Base-by-base conservation (phyloP, 2,888 invertebrate genomes). In the Patella ulyssiponensis region DNA sequence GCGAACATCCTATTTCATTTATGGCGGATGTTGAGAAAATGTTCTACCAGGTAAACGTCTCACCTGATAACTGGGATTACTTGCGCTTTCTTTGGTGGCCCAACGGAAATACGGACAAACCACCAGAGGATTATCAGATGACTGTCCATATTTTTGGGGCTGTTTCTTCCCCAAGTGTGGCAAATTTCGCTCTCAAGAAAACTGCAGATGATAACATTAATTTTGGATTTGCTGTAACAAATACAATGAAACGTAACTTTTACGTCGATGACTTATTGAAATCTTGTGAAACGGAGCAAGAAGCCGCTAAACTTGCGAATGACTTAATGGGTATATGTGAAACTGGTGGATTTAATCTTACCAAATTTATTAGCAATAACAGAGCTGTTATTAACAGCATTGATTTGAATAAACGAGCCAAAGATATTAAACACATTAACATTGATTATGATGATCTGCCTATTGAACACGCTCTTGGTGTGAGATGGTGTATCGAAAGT, bases 11-110 rank as follows among this genome's bases (percentile, higher is more conserved):
- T 23, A 33, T 75, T 71, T 73, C 78, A 51, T 69, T 78, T 44
- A 73, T 78, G 73, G 76, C 72, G 14, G 78, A 78, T 69, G 71
- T 78, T 11, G 73, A 78, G 54, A 58, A 58, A 27, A 76, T 78
- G 78, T 76, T 75, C 33, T 70, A 76, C 64, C 72, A 73, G 17
- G 70, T 78, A 9, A 75, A 76, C 11, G 78, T 76, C 0, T 52
- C 53, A 17, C 64, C 51, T 73, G 73, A 75, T 44, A 75, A 77
- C 27, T 51, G 69, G 17, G 64, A 77, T 51, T 27, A 15, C 20
- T 27, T 77, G 11, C 58, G 74, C n/a, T 77, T 74, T 74, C 53
- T 77, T 12, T 77, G 77, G 74, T 77, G 58, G 64, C n/a, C 33
- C 14, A 69, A 75, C 44, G 77, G 54, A 64, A 17, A 51, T 27